Percentiles rank a stretch among this genome's conserved stretches.
phyloP scores from a whole-genome alignment of 2,888 invertebrate genomes.

The Octodonta nipae region DNA sequence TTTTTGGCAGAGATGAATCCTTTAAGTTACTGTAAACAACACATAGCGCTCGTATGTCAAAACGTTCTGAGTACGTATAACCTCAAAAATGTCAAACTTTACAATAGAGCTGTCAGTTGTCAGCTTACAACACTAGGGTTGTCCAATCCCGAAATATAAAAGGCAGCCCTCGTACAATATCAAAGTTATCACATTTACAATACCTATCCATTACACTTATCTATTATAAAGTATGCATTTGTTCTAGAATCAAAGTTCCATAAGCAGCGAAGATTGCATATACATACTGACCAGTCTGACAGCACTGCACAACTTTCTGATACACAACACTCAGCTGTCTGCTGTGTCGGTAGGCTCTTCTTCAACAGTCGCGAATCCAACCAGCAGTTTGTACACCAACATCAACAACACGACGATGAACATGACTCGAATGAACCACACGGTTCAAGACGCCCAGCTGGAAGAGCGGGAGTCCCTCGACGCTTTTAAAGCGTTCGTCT shows the following conservation, averaged over 20 bases:
- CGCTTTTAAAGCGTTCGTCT: constrained; percentile 50
- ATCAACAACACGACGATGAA: constrained; percentile 18
- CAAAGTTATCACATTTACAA: too few species aligned
- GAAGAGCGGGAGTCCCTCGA: constrained; percentile 67
- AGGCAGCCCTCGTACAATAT: too few species aligned
- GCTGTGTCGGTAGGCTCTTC: constrained; percentile 2
- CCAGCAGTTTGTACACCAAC: constrained; percentile 7
- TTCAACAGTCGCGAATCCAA: background rate
- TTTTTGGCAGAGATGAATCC: too few species aligned
- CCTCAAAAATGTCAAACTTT: too few species aligned
- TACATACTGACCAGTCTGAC: constrained; percentile 62
- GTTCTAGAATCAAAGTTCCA: constrained; percentile 49
- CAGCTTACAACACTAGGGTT: too few species aligned
- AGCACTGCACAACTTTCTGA: constrained; percentile 61
- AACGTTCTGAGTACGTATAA: too few species aligned
- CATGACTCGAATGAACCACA: constrained; percentile 20
- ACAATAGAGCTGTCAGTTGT: too few species aligned
- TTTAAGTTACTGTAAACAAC: too few species aligned
- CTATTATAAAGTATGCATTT: too few species aligned
- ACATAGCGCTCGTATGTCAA: too few species aligned
- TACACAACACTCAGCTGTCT: constrained; percentile 46
- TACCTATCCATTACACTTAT: too few species aligned
- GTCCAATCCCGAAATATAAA: too few species aligned
- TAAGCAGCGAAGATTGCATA: constrained; percentile 56
- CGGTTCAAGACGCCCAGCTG: constrained; percentile 38